These are phyloP conservation scores for Danio kyathit DNA, from an alignment of 2,797 vertebrate species.

Conservation along the genomic window DNA sequence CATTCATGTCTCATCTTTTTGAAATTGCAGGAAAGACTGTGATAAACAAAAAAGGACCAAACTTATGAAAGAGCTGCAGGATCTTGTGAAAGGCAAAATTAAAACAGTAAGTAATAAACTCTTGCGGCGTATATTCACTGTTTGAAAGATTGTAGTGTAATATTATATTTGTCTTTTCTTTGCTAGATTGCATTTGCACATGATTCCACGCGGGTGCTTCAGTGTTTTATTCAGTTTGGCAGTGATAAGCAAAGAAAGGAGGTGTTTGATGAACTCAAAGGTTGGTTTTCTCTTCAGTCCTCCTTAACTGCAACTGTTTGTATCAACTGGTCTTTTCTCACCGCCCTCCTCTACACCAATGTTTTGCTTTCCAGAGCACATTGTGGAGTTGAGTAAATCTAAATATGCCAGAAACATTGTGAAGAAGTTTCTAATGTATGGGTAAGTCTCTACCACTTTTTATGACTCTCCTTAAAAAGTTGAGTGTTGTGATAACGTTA, in stretches of 20 bases:
- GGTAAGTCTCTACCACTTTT: constrained; percentile 81
- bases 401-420: constrained; percentile 94
- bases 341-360: not conserved
- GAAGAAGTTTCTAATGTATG: constrained; percentile 96
- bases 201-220: constrained; percentile 93
- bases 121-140: fast-evolving
- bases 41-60: constrained; percentile 80
- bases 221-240: constrained; percentile 93
- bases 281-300: constrained; percentile 68
- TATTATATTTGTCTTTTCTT: not conserved
- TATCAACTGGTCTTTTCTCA: not conserved
- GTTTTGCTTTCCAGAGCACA: constrained; percentile 77
- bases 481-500: too few species aligned
- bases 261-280: constrained; percentile 89
- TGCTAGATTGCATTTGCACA: constrained; percentile 92
- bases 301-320: not conserved
- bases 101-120: constrained; percentile 81
- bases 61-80: constrained; percentile 87
- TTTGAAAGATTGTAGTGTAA: not conserved
- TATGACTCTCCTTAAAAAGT: not conserved
- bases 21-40: constrained; percentile 87
- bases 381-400: constrained; percentile 89
- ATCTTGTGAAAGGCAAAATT: constrained; percentile 87
- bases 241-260: constrained; percentile 86
- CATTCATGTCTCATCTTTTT: not conserved